These are phyloP conservation scores for Catalaphyllia jardinei DNA, from an alignment of 64 coral and sea anemone species.

Conservation along the genomic window DNA sequence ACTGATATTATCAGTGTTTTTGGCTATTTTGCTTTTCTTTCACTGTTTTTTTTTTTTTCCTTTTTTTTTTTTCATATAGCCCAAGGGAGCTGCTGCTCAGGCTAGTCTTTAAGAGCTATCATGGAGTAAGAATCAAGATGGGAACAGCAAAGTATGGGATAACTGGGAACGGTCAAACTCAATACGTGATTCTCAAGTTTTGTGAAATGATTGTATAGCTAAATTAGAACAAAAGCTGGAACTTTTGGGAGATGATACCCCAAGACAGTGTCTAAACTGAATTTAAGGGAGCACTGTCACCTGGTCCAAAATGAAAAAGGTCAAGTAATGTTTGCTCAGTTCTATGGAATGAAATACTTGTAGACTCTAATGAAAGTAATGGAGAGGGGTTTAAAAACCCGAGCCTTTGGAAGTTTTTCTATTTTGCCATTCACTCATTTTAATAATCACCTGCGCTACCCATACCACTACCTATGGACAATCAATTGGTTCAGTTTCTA, in stretches of 20 bases:
- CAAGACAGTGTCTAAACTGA: not conserved
- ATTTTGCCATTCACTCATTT: too few species aligned
- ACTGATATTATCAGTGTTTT: too few species aligned
- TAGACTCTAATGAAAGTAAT: too few species aligned
- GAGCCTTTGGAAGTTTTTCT: too few species aligned
- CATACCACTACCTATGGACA: too few species aligned
- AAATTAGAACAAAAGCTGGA: not conserved
- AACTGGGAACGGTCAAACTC: not conserved
- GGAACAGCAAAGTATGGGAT: not conserved
- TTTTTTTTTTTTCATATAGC: not conserved
- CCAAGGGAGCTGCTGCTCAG: not conserved
- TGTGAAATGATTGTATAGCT: not conserved
- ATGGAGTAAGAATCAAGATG: not conserved
- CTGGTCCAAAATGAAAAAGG: too few species aligned
- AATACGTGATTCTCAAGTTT: not conserved
- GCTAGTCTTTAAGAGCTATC: constrained; percentile 4
- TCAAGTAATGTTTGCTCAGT: too few species aligned
- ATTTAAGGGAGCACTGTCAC: too few species aligned
- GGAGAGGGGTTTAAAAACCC: too few species aligned
- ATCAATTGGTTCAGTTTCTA: too few species aligned
- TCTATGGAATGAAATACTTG: too few species aligned
- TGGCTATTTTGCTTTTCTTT: not conserved
- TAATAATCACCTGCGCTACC: too few species aligned
- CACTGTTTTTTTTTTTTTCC: not conserved
- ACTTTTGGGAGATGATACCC: not conserved